A percentile compares a stretch with the other conserved stretches of the same genome.
These are phyloP conservation scores for Acleris holmiana DNA, from an alignment of 2,888 invertebrate species.

Conservation along the genomic window DNA sequence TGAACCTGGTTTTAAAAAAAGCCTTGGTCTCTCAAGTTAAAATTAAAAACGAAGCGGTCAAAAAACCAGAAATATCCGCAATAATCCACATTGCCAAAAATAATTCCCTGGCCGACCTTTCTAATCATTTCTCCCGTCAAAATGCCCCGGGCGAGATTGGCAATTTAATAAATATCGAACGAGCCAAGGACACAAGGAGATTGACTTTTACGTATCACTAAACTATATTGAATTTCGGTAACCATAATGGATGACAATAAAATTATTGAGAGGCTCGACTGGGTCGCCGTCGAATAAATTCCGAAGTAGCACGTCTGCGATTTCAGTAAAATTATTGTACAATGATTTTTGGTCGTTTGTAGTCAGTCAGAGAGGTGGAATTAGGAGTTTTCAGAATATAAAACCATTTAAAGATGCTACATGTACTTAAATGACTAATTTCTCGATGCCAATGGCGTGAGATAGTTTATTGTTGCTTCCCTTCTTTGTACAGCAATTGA, in stretches of 20 bases:
- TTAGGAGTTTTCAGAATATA: no score
- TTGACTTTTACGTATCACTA: slow-evolving; percentile 38
- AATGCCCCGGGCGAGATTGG: slow-evolving; percentile 28
- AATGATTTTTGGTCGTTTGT: slow-evolving; percentile 1
- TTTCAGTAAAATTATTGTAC: not conserved
- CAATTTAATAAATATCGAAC: slow-evolving; percentile 34
- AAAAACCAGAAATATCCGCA: slow-evolving; percentile 5
- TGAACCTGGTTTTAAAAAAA: no score
- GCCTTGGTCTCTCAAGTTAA: not conserved
- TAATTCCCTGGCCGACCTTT: slow-evolving; percentile 18
- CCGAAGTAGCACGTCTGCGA: slow-evolving; percentile 1
- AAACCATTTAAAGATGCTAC: no score
- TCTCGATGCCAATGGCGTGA: no score
- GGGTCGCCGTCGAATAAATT: not conserved
- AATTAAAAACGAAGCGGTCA: not conserved
- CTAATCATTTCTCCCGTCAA: slow-evolving; percentile 27
- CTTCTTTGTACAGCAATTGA: no score
- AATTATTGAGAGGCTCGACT: slow-evolving; percentile 18
- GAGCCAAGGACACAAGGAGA: slow-evolving; percentile 32
- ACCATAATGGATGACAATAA: slow-evolving; percentile 34
- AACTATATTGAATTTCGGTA: slow-evolving; percentile 33
- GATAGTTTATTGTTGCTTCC: no score
- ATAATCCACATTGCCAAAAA: slow-evolving; percentile 9
- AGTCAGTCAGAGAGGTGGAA: no score
- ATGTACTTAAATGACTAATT: no score